A percentile compares a stretch with the other conserved stretches of the same genome.
Evolutionary conservation across 2,797 vertebrate genomes (phyloP).

Genomic region (Bufotes viridis): DNA sequence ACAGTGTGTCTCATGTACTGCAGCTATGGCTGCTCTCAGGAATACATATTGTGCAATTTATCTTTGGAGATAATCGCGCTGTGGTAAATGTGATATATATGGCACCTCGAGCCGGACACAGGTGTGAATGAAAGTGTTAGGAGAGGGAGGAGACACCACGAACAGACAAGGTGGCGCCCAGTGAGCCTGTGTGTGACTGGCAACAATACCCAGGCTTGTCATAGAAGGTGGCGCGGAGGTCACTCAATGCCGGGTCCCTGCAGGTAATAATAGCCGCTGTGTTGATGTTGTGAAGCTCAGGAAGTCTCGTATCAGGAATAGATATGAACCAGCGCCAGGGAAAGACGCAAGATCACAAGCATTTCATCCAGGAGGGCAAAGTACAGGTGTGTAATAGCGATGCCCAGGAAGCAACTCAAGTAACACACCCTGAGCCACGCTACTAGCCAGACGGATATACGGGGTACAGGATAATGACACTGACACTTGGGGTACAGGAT

Average conservation of each 20-base stretch:
- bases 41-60: too few relatives aligned
- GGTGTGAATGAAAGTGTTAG: neutral
- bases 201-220: neutral
- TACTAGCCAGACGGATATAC: neutral
- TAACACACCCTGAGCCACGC: neutral
- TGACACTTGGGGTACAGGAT: too few relatives aligned
- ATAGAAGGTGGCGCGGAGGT: neutral
- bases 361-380: neutral
- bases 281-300: constrained; percentile 1
- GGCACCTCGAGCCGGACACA: neutral
- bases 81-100: too few relatives aligned
- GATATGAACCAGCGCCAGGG: neutral
- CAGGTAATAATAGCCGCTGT: neutral
- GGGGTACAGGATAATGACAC: too few relatives aligned
- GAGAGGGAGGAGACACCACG: neutral
- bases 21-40: too few relatives aligned
- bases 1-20: too few relatives aligned
- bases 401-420: neutral
- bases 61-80: too few relatives aligned
- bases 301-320: neutral
- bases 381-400: constrained; percentile 13
- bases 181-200: neutral
- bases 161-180: neutral
- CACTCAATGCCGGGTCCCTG: neutral
- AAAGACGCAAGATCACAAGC: neutral